Evolutionary conservation across 1,140 invertebrate species (phyloP), one percentile per base, ranked within the genome.

Genomic region (Tyrophagus putrescentiae): DNA sequence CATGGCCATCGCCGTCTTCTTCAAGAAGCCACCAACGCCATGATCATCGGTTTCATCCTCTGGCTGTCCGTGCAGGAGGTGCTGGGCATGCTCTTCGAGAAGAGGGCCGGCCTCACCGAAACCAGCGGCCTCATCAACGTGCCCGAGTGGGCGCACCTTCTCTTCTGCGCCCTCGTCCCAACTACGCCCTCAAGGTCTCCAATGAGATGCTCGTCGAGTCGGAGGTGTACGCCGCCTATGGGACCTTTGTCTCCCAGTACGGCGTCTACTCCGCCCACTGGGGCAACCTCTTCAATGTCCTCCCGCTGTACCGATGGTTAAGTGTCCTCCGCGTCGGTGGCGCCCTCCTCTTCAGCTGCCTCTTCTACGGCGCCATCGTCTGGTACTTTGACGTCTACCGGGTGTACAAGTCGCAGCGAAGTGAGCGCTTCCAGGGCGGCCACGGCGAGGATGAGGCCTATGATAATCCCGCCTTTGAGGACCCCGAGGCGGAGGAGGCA

Each of bases 371-470:
- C 16, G 4, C 65, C 33, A 50, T 68, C 6, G 60, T 75, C 34
- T 63, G 69, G 27, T 68, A 71, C 42, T 60, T 69, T 23, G 72
- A 75, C 68, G 68, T 64, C 4, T 61, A 65, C 7, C 59, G 62
- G 44, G 66, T 66, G 11, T 65, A 68, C 29, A 59, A 59, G 29
- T 16, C 7, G 45, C 70, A 73, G 44, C 73, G 71, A 68, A 76
- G 75, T 42, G 66, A 73, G 16, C 62, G 71, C 1, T 68, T 71
- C 60, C 75, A 74, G 5, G 75, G 71, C 68, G 75, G 75, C 63
- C 77, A 76, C 66, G 68, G 68, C 0, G 65, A 76, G 45, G 65
- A 61, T 58, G 62, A 62, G 29, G 62, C 64, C 23, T 78, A 77
- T 64, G 79, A 77, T 77, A 68, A 67, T 42, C 36, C 36, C 7